Percentiles rank a stretch among this genome's conserved stretches.
phyloP scores from a whole-genome alignment of 2,113 vertebrate genomes.

The Chroicocephalus ridibundus region DNA sequence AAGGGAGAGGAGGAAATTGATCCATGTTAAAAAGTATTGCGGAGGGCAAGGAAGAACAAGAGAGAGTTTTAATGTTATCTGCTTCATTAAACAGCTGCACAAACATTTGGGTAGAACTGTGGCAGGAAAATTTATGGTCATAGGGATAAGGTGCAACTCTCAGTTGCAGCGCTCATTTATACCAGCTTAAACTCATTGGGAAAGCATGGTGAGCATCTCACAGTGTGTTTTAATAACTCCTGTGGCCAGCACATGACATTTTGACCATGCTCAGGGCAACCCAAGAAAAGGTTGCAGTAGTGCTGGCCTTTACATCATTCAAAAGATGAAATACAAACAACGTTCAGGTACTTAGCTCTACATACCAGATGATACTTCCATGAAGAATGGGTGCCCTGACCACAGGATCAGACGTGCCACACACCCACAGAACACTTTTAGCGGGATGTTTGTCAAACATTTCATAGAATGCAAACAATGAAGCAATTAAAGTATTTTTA shows the following conservation, averaged over 20 bases:
- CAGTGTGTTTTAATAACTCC: neutral
- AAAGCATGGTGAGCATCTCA: neutral
- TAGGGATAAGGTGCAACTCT: neutral
- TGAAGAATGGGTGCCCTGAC: neutral
- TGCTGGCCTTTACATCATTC: neutral
- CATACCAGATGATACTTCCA: neutral
- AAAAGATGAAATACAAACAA: accelerated
- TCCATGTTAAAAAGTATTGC: neutral
- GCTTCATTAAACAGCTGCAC: neutral
- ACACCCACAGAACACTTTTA: neutral
- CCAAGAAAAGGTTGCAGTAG: neutral
- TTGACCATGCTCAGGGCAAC: neutral
- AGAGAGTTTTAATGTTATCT: neutral
- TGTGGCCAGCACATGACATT: neutral
- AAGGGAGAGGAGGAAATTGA: neutral
- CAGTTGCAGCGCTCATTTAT: neutral
- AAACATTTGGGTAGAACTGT: neutral
- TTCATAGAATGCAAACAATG: neutral
- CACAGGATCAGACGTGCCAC: neutral
- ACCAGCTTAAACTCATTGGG: neutral
- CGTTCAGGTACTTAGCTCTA: neutral
- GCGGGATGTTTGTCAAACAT: neutral
- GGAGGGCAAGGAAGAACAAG: neutral
- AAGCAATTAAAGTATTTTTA: neutral
- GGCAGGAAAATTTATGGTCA: neutral